Conservation (phyloP, 2,113 vertebrate genomes). For the Ranitomeya variabilis region DNA sequence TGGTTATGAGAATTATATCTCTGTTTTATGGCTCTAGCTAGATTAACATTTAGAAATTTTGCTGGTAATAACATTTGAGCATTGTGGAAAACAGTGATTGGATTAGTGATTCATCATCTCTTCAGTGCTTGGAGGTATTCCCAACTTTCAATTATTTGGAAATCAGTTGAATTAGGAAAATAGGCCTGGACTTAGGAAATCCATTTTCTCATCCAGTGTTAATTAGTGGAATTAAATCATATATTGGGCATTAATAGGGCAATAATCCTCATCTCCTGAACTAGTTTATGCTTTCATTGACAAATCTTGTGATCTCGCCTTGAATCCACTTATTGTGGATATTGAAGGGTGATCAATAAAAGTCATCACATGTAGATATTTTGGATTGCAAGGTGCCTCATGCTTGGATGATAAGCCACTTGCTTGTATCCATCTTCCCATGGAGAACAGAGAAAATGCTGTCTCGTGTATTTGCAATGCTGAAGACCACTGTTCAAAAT, state of each 20-base stretch:
- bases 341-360: no score
- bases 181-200: neutral
- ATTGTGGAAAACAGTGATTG: constrained; percentile 4
- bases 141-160: constrained; percentile 38
- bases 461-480: no score
- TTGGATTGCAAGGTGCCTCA: no score
- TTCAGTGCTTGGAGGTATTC: constrained; percentile 24
- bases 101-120: constrained; percentile 14
- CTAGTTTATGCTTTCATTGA: neutral
- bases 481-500: no score
- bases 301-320: neutral
- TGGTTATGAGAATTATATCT: neutral
- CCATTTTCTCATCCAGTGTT: neutral
- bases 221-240: constrained; percentile 6
- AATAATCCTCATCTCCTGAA: neutral
- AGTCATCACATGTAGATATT: no score
- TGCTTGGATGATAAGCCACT: no score
- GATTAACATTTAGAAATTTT: neutral
- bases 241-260: neutral
- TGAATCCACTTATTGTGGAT: neutral
- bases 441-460: no score
- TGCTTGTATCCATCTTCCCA: no score
- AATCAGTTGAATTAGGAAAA: constrained; percentile 20
- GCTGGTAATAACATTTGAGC: neutral
- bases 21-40: neutral